Percentiles rank a stretch among this genome's conserved stretches.
These are phyloP conservation scores for Halcyon smyrnensis DNA, from an alignment of 2,797 vertebrate species.

Conservation along the genomic window DNA sequence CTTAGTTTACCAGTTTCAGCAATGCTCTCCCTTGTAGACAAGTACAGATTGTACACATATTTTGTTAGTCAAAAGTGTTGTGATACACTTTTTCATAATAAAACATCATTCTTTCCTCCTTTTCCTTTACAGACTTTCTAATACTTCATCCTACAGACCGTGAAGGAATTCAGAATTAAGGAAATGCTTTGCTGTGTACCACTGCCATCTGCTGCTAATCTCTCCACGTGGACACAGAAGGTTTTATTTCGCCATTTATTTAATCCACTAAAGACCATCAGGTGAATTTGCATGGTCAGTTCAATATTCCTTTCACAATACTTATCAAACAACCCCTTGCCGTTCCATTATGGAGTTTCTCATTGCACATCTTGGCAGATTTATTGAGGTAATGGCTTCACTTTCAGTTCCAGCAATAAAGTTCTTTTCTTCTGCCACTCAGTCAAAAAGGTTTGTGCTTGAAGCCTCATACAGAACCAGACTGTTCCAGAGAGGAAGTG, in stretches of 20 bases:
- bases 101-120: background rate
- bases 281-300: background rate
- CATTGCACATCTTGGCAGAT: background rate
- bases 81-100: background rate
- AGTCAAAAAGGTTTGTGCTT: background rate
- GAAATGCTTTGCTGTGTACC: slow-evolving; percentile 27
- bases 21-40: background rate
- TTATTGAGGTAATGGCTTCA: background rate
- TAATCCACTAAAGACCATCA: background rate
- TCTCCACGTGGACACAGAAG: background rate
- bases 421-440: background rate
- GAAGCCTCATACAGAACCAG: background rate
- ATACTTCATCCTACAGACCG: background rate
- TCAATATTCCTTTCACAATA: background rate
- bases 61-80: background rate
- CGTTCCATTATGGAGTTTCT: background rate
- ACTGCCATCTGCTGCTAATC: slow-evolving; percentile 67
- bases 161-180: slow-evolving; percentile 47
- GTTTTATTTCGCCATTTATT: slow-evolving; percentile 23
- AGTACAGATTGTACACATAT: background rate
- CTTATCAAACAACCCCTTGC: background rate
- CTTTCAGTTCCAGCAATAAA: background rate
- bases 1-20: background rate
- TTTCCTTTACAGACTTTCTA: background rate
- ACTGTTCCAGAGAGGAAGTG: slow-evolving; percentile 17